Conservation (phyloP, 1,140 invertebrate species). For the Ditylenchus dipsaci region DNA sequence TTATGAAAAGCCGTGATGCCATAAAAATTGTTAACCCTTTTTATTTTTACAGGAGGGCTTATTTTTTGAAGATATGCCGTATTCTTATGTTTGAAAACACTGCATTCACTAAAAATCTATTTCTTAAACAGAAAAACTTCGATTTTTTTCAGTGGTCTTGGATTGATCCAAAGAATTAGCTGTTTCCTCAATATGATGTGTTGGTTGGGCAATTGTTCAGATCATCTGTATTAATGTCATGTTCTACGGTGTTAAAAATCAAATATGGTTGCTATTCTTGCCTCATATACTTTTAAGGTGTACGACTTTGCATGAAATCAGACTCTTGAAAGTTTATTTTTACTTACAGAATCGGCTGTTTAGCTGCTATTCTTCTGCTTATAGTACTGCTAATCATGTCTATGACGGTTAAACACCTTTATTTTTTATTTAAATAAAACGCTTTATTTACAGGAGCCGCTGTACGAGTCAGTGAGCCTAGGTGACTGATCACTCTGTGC, state of each 20-base stretch:
- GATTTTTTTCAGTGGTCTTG: constrained; percentile 17
- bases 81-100: too few species aligned
- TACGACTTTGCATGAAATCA: not conserved
- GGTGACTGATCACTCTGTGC: not conserved
- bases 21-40: too few species aligned
- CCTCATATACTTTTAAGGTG: constrained; percentile 40
- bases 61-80: too few species aligned
- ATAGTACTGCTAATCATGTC: not conserved
- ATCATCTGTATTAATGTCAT: constrained; percentile 40
- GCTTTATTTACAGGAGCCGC: not conserved
- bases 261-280: constrained; percentile 27
- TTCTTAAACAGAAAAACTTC: too few species aligned
- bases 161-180: constrained; percentile 18
- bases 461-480: not conserved
- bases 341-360: not conserved
- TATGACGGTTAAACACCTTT: not conserved
- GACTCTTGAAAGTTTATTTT: not conserved
- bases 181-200: constrained; percentile 37
- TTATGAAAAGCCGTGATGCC: too few species aligned
- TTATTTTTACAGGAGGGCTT: too few species aligned
- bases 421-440: too few species aligned
- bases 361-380: not conserved
- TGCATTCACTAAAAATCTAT: too few species aligned
- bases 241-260: constrained; percentile 43
- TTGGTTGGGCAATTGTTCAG: constrained; percentile 33